These are phyloP conservation scores for Carettochelys insculpta DNA, from an alignment of 2,113 vertebrate genomes.

Conservation along the genomic window DNA sequence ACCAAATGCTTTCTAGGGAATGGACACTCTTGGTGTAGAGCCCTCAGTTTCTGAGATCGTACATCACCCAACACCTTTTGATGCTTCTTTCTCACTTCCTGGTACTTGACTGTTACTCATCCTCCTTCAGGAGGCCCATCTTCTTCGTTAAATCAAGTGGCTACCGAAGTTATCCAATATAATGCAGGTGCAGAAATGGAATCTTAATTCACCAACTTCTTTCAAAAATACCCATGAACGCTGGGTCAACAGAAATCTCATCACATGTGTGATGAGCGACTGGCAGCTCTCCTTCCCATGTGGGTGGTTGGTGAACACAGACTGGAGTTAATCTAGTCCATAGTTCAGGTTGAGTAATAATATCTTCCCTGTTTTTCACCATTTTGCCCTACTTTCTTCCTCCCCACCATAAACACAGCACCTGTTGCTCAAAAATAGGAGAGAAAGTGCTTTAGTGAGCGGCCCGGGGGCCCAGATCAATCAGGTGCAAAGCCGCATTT, in stretches of 20 bases:
- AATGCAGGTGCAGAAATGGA: neutral
- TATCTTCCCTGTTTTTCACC: neutral
- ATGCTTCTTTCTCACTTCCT: neutral
- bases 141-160: neutral
- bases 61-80: neutral
- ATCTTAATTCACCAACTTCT: neutral
- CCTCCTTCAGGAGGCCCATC: neutral
- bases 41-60: neutral
- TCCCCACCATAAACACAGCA: neutral
- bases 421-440: neutral
- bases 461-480: neutral
- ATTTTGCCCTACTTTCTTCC: neutral
- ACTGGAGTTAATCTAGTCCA: neutral
- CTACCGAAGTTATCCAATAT: neutral
- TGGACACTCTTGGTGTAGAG: neutral
- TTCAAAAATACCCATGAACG: neutral
- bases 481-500: neutral
- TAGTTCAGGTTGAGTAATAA: neutral
- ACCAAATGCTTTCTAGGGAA: fast-evolving
- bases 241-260: neutral
- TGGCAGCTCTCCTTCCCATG: neutral
- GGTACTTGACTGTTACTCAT: neutral
- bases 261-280: fast-evolving
- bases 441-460: neutral
- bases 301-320: neutral